Percentiles rank a stretch among this genome's conserved stretches.
phyloP scores from a whole-genome alignment of 2,797 vertebrate genomes.

The Danio tinwini region DNA sequence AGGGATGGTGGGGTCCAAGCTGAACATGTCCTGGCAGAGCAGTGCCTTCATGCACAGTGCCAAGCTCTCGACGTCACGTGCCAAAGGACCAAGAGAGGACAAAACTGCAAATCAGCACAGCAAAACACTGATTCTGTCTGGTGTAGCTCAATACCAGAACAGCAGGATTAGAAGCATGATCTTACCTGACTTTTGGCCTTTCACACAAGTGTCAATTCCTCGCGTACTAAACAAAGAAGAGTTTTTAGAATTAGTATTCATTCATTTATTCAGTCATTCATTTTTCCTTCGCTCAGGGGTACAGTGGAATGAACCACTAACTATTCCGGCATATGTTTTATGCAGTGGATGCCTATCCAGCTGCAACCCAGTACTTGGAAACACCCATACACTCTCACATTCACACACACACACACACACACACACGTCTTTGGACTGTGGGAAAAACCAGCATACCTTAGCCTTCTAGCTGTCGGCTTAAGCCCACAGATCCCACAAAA shows the following conservation, averaged over 20 bases:
- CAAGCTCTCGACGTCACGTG: slow-evolving; percentile 88
- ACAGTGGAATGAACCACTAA: no score
- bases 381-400: no score
- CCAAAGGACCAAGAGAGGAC: slow-evolving; percentile 82
- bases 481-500: slow-evolving; percentile 84
- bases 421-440: no score
- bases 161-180: not conserved
- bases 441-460: slow-evolving; percentile 70
- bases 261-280: no score
- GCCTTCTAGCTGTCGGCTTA: slow-evolving; percentile 78
- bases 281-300: no score
- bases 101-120: slow-evolving; percentile 63
- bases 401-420: no score
- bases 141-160: not conserved
- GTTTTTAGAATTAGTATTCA: slow-evolving; percentile 5
- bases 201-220: slow-evolving; percentile 70
- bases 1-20: slow-evolving; percentile 87
- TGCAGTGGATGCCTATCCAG: no score
- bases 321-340: no score
- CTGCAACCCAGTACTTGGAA: no score
- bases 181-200: slow-evolving; percentile 85
- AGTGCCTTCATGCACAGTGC: slow-evolving; percentile 86
- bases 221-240: slow-evolving; percentile 72
- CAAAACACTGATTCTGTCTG: no score
- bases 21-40: slow-evolving; percentile 90